These are phyloP conservation scores for Lates calcarifer DNA, from an alignment of 2,113 vertebrate species.

Conservation along the genomic window DNA sequence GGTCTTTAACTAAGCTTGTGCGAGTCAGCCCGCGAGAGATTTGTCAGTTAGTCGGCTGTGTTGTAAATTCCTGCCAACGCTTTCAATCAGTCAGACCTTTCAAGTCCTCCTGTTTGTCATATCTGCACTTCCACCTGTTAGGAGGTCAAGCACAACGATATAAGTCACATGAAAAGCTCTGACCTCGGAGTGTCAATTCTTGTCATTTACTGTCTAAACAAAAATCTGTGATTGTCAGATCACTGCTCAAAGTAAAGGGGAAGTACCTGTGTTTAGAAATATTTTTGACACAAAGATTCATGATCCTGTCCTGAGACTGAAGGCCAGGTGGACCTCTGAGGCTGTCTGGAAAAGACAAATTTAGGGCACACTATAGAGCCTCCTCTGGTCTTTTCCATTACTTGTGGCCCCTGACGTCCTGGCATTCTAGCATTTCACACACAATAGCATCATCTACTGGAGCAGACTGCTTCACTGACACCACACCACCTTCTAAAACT, in stretches of 20 bases:
- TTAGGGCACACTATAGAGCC: background rate
- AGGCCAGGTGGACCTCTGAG: constrained; percentile 1
- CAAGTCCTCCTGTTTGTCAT: constrained; percentile 16
- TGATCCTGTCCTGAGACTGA: background rate
- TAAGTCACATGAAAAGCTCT: constrained; percentile 40
- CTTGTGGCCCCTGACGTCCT: background rate
- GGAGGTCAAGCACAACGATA: constrained; percentile 36
- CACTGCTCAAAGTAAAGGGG: constrained; percentile 6
- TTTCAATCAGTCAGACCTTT: constrained; percentile 27
- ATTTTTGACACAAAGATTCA: constrained; percentile 28
- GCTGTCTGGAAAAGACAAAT: background rate
- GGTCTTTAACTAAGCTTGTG: constrained; percentile 38
- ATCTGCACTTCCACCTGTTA: constrained; percentile 25
- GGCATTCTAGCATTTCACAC: constrained; percentile 37
- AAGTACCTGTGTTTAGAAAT: constrained; percentile 6
- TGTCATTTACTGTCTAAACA: constrained; percentile 35
- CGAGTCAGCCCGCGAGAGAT: constrained; percentile 2
- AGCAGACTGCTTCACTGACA: background rate
- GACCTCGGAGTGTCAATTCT: constrained; percentile 24
- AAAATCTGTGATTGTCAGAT: constrained; percentile 18
- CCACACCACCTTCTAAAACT: constrained; percentile 11
- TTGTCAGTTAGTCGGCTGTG: constrained; percentile 14
- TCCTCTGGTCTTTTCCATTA: constrained; percentile 5
- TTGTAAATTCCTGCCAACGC: constrained; percentile 19
- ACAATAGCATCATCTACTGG: constrained; percentile 53